These are phyloP conservation scores for Drosophila greeni DNA, from an alignment of 2,888 invertebrate genomes.

Conservation along the genomic window DNA sequence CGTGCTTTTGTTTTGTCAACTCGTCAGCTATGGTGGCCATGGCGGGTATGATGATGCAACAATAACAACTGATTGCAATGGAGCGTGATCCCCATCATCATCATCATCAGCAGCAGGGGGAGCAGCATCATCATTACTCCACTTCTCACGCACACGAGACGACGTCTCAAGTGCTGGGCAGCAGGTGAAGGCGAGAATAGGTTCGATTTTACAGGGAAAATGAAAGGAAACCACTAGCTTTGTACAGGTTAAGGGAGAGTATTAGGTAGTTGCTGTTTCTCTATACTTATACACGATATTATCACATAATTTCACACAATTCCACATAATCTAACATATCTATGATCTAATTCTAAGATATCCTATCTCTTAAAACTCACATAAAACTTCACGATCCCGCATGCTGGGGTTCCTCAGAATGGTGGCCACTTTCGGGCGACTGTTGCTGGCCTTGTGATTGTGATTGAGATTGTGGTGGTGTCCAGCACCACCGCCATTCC, in stretches of 20 bases:
- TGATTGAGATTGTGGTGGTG: slow-evolving; percentile 20
- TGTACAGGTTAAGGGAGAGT: not conserved
- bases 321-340: too few relatives aligned
- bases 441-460: slow-evolving; percentile 20
- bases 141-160: slow-evolving; percentile 34
- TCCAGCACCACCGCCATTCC: slow-evolving; percentile 58
- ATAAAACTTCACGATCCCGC: slow-evolving; percentile 83
- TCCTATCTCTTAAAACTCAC: slow-evolving; percentile 68
- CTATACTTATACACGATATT: too few relatives aligned
- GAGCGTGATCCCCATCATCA: slow-evolving; percentile 23
- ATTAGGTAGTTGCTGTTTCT: not conserved
- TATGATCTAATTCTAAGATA: too few relatives aligned
- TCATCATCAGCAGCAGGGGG: not conserved
- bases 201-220: not conserved
- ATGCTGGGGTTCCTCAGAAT: slow-evolving; percentile 86
- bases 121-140: slow-evolving; percentile 23
- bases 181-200: slow-evolving; percentile 12
- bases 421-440: slow-evolving; percentile 80
- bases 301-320: too few relatives aligned
- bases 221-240: not conserved
- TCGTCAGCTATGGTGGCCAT: slow-evolving; percentile 48
- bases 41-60: slow-evolving; percentile 60
- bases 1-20: slow-evolving; percentile 37
- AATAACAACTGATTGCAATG: slow-evolving; percentile 65
- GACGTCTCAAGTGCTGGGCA: not conserved